phyloP scores from a whole-genome alignment of 2,888 invertebrate species.

The Eilema caniola region DNA sequence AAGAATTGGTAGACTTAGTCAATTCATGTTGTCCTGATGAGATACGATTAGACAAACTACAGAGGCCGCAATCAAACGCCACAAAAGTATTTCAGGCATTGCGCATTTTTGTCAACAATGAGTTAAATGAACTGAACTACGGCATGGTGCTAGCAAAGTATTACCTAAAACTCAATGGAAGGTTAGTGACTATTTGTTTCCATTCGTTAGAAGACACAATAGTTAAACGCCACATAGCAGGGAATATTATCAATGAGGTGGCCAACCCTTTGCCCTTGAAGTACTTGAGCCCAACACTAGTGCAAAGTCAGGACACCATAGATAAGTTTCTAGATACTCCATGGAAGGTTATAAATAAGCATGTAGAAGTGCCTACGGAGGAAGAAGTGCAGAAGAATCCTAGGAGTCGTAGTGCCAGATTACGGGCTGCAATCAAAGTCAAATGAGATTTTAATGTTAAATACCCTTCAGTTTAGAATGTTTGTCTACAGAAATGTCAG shows the following conservation, averaged over 20 bases:
- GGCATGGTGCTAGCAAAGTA: conserved; percentile 92
- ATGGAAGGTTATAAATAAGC: conserved; percentile 94
- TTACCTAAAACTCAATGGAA: conserved; percentile 92
- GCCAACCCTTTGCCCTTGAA: conserved; percentile 91
- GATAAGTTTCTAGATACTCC: conserved; percentile 88
- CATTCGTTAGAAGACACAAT: conserved; percentile 98
- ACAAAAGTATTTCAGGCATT: conserved; percentile 97
- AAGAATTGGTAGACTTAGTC: conserved; percentile 92
- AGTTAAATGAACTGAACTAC: conserved; percentile 97
- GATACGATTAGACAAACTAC: conserved; percentile 90
- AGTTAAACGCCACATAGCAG: conserved; percentile 95
- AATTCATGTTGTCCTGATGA: conserved; percentile 88
- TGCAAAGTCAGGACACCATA: conserved; percentile 88
- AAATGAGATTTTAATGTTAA: conserved; percentile 65
- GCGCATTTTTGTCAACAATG: conserved; percentile 98
- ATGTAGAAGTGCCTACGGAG: conserved; percentile 91
- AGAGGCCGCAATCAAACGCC: conserved; percentile 92
- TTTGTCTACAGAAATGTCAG: neutral
- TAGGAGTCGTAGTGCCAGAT: conserved; percentile 95
- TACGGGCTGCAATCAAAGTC: conserved; percentile 93
- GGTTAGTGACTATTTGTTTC: conserved; percentile 94
- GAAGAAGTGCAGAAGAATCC: conserved; percentile 93
- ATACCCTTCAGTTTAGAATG: neutral
- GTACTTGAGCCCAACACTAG: conserved; percentile 88
- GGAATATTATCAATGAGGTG: conserved; percentile 90